A percentile compares a stretch with the other conserved stretches of the same genome.
Conservation (phyloP, 2,888 invertebrate species). For the Sinohyriopsis cumingii region DNA sequence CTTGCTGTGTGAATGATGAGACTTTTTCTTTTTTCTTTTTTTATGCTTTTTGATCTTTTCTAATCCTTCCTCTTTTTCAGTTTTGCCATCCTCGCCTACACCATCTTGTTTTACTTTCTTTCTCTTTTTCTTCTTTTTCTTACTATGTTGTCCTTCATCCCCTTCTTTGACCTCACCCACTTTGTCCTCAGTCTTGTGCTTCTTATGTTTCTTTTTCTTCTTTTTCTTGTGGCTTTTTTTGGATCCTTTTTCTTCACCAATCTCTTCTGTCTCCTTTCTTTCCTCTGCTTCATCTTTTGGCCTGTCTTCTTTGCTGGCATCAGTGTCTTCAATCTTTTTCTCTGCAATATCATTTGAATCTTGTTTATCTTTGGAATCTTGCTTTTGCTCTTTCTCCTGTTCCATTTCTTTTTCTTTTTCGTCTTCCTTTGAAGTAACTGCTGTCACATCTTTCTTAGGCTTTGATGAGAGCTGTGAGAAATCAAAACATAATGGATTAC, state of each 20-base stretch:
- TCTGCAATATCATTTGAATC: slow-evolving; percentile 24
- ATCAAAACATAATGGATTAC: slow-evolving; percentile 69
- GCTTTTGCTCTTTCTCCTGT: slow-evolving; percentile 25
- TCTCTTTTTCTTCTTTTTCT: slow-evolving; percentile 50
- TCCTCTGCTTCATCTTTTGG: slow-evolving; percentile 14
- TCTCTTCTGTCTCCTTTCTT: slow-evolving; percentile 16
- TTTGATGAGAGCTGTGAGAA: slow-evolving; percentile 53
- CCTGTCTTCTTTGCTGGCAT: slow-evolving; percentile 10
- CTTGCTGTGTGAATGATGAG: slow-evolving; percentile 21
- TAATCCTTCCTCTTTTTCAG: slow-evolving; percentile 30
- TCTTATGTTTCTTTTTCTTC: slow-evolving; percentile 33
- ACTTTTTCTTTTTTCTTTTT: slow-evolving; percentile 21
- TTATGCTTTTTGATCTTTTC: slow-evolving; percentile 21
- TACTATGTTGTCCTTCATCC: slow-evolving; percentile 30
- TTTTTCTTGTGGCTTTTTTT: slow-evolving; percentile 29
- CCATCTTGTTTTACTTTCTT: slow-evolving; percentile 44
- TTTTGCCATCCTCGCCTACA: slow-evolving; percentile 23
- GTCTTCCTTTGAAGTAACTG: slow-evolving; percentile 13
- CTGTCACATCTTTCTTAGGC: slow-evolving; percentile 14
- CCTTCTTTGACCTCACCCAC: slow-evolving; percentile 16
- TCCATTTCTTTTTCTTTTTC: slow-evolving; percentile 21
- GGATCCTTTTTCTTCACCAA: slow-evolving; percentile 14
- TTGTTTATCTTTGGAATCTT: slow-evolving; percentile 26
- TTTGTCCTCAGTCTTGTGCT: slow-evolving; percentile 18
- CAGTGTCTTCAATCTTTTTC: slow-evolving; percentile 23